These are phyloP conservation scores for Daktulosphaira vitifoliae DNA, from an alignment of 1,140 invertebrate species.

Conservation along the genomic window DNA sequence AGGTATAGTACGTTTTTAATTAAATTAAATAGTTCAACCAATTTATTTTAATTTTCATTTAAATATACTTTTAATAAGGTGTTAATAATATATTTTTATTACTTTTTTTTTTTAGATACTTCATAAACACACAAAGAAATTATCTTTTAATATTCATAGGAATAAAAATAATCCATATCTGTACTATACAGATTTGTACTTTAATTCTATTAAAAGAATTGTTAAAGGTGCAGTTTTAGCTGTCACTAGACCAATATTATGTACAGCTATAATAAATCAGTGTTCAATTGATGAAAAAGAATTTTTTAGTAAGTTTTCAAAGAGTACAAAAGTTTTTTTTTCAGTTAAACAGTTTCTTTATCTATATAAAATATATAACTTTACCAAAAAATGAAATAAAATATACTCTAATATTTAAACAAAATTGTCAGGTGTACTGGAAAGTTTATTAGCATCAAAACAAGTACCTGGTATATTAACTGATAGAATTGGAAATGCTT, in stretches of 20 bases:
- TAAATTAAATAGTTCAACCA: no score
- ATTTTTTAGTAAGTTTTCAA: constrained; percentile 59
- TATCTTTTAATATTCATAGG: constrained; percentile 46
- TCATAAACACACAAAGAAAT: constrained; percentile 14
- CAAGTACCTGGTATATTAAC: constrained; percentile 67
- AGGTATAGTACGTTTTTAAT: no score
- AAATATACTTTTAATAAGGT: no score
- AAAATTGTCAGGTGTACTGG: constrained; percentile 50
- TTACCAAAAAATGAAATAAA: no score
- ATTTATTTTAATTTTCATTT: no score
- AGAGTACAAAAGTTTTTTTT: no score
- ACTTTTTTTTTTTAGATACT: background rate
- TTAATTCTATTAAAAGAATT: constrained; percentile 72
- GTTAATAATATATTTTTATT: no score
- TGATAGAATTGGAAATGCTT: constrained; percentile 61
- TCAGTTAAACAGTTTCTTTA: no score
- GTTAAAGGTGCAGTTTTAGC: constrained; percentile 78
- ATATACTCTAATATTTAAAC: background rate
- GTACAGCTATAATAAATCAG: constrained; percentile 69
- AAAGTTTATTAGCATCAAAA: constrained; percentile 57
- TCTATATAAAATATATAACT: no score
- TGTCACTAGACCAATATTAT: constrained; percentile 73
- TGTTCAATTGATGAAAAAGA: constrained; percentile 74
- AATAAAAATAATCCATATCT: constrained; percentile 70
- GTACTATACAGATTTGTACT: constrained; percentile 84